Base-by-base conservation (phyloP, 2,888 invertebrate genomes). In the Trachelus troglodyta region DNA sequence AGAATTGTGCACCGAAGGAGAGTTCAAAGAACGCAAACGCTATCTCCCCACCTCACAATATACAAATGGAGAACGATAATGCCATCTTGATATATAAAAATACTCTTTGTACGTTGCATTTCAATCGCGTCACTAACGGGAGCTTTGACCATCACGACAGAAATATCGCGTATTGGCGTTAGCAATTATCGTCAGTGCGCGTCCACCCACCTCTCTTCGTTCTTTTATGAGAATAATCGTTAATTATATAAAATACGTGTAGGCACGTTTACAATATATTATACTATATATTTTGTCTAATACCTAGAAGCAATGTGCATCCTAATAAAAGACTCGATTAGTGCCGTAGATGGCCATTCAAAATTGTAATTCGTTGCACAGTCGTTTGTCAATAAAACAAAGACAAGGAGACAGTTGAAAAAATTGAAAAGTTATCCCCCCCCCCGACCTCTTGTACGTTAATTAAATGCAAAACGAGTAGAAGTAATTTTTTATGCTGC, bases 341-440 rank as follows among this genome's bases (percentile, higher is more conserved):
- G 81, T 79, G 69, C 35, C 78, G 76, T 74, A 75, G 71, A 74
- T 69, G 23, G 40, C 6, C 40, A 56, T 56, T 56, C 15, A 56
- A 56, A 56, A 77, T 35, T 40, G 56, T 76, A 79, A 75, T 81
- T 83, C 81, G 80, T 82, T 83, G 81, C 78, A 79, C 73, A 76
- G 33, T 82, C 40, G 73, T 76, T 40, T 15, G 74, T 30, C n/a
- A 74, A n/a, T 34, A 12, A 34, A 74, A 74, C 6, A 34, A 34
- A 23, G 34, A 34, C n/a, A 74, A 23, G 11, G 0, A 74, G 34
- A 34, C 9, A 56, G 9, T 56, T 56, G 1, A 56, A 56, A 40
- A 15, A 40, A 40, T 40, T 40, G 40, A 6, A 37, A 37, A 40
- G 40, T 40, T 40, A 40, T 15, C 15, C 37, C 3, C 1, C 11